phyloP scores from a whole-genome alignment of 2,888 invertebrate genomes.

The Abscondita cerata region DNA sequence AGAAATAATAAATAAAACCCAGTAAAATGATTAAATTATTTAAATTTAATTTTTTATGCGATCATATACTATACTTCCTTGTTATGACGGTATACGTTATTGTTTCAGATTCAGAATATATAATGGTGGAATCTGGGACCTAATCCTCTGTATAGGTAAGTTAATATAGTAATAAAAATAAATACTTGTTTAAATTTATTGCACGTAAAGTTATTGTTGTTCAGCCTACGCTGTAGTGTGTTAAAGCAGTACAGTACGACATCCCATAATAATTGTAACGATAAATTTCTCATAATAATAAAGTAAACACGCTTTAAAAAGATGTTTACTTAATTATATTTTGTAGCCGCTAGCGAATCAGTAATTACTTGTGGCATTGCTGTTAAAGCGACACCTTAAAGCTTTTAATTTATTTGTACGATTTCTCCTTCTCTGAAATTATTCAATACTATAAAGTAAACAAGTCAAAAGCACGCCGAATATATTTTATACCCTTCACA shows the following conservation, averaged over 20 bases:
- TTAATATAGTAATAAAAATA: conserved; percentile 6
- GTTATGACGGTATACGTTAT: not conserved
- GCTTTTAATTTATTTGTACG: not conserved
- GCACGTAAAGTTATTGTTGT: not conserved
- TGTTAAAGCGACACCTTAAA: not conserved
- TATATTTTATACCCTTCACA: conserved; percentile 39
- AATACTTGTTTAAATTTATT: not conserved
- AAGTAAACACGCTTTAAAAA: conserved; percentile 2
- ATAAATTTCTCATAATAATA: conserved; percentile 2
- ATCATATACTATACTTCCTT: too few species aligned
- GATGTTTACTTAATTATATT: conserved; percentile 6
- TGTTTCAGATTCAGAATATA: conserved; percentile 1
- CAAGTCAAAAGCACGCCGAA: conserved; percentile 33
- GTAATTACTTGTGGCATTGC: not conserved
- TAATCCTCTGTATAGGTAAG: not conserved
- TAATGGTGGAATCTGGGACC: too few species aligned
- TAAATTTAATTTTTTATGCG: too few species aligned
- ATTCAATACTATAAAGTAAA: conserved; percentile 19
- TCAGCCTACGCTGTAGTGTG: not conserved
- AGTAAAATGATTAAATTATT: too few species aligned
- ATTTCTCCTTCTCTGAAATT: conserved; percentile 7
- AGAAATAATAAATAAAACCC: too few species aligned
- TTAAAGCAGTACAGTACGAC: not conserved
- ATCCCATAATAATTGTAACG: not conserved
- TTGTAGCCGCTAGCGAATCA: not conserved